Evolutionary conservation across 1,140 invertebrate genomes (phyloP), one percentile per base, ranked within the genome.

Genomic region (Calephelis nemesis): DNA sequence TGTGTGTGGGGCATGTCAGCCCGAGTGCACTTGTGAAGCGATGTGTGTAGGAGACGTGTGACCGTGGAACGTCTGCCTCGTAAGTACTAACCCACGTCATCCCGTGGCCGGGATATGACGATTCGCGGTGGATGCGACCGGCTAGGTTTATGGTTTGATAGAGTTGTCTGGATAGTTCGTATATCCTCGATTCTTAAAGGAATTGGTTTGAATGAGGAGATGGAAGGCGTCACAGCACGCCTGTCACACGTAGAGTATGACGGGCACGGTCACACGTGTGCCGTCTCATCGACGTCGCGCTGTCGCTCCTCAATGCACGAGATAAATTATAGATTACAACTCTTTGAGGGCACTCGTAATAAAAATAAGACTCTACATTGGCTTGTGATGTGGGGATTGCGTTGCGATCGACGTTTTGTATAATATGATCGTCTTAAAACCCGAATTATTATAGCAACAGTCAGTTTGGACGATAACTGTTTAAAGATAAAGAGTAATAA

Each of bases 11-110:
- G 80, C 82, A 77, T 19, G 52, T 75, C 70, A 81, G 86, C 79
- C 83, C 79, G 76, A 85, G 88, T 91, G 88, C 79, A 82, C 85
- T 88, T 85, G 88, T 91, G 87, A 78, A 76, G 74, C 72, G 80
- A 82, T 88, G 82, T 91, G 88, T 87, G 77, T 82, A 87, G 83
- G 83, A 87, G 78, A 83, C 78, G 79, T 83, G 85, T 86, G 83
- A 84, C 82, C 79, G 83, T 85, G 84, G 86, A 83, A 80, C 79
- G 83, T 84, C 82, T 78, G 79, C 80, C 79, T 83, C 78, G 88
- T 90, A 90, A 90, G 88, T 90, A 88, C 82, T 72, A 71, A 79
- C 73, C 72, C 73, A 69, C 75, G 78, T 74, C 75, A 73, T 72
- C 70, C 65, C 70, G 70, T 66, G 65, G 72, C 69, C 70, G 68